phyloP scores from a whole-genome alignment of 2,113 vertebrate genomes.

The Jacana jacana region DNA sequence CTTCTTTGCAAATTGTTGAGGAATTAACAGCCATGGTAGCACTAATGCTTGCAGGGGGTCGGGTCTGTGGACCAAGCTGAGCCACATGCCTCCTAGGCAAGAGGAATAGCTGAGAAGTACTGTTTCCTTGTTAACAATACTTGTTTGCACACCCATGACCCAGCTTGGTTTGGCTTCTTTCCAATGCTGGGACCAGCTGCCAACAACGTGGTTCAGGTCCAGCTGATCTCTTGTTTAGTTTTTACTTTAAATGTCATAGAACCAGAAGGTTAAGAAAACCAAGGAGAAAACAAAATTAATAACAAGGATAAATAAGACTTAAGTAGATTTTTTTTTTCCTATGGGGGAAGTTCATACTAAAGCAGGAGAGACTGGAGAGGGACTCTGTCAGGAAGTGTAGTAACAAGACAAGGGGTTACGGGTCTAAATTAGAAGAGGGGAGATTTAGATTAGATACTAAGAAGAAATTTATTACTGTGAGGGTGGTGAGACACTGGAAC shows the following conservation, averaged over 20 bases:
- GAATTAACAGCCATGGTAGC: neutral
- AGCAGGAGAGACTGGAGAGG: no score
- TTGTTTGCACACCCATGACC: conserved; percentile 9
- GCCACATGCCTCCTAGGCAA: neutral
- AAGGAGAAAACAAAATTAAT: neutral
- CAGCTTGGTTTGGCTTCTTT: neutral
- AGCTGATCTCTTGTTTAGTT: neutral
- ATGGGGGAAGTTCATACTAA: neutral
- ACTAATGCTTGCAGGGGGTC: neutral
- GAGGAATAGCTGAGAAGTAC: conserved; percentile 43
- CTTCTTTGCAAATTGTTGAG: neutral
- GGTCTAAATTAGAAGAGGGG: no score
- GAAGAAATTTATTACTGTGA: no score
- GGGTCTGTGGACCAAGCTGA: neutral
- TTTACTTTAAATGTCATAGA: conserved; percentile 17
- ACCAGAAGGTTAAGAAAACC: conserved; percentile 22
- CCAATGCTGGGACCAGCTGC: neutral
- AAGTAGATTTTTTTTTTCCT: neutral
- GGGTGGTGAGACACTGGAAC: no score
- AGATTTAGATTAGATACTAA: no score
- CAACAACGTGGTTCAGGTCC: conserved; percentile 25
- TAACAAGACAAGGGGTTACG: no score
- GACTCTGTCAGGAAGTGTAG: no score
- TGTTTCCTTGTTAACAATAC: neutral
- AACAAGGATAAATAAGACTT: neutral